Percentiles rank a stretch among this genome's conserved stretches.
These are phyloP conservation scores for Microplitis deprimator DNA, from an alignment of 2,888 invertebrate species.

Conservation along the genomic window DNA sequence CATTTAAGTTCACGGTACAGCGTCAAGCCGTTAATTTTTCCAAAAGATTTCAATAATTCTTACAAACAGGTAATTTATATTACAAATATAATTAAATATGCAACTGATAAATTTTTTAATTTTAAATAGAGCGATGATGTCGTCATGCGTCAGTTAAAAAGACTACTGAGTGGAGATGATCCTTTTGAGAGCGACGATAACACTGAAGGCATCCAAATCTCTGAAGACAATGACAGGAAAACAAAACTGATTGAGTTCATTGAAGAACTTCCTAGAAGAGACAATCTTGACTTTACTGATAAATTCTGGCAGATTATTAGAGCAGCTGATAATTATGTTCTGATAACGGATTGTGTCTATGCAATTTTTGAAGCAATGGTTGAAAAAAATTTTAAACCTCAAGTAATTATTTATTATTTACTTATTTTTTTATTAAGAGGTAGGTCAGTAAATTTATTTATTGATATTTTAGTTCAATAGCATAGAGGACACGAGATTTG, in stretches of 20 bases:
- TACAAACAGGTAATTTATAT: constrained; percentile 47
- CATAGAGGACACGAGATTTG: constrained; percentile 56
- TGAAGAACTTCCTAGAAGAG: constrained; percentile 49
- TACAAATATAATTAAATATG: not conserved
- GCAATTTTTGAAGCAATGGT: constrained; percentile 53
- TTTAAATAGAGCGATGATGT: constrained; percentile 48
- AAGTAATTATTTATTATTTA: constrained; percentile 50
- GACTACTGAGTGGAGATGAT: constrained; percentile 51
- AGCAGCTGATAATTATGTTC: constrained; percentile 45
- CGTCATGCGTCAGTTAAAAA: constrained; percentile 47
- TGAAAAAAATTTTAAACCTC: constrained; percentile 49
- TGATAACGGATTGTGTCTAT: constrained; percentile 56
- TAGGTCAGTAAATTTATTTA: not conserved
- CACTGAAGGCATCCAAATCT: not conserved
- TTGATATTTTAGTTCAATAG: constrained; percentile 46
- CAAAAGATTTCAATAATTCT: constrained; percentile 51
- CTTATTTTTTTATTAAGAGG: not conserved
- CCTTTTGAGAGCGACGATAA: constrained; percentile 26
- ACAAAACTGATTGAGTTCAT: constrained; percentile 50
- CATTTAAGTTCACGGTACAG: constrained; percentile 43
- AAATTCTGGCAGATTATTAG: constrained; percentile 56
- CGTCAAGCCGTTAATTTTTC: constrained; percentile 50
- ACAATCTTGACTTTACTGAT: constrained; percentile 59
- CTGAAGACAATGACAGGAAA: constrained; percentile 30
- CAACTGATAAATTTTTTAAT: not conserved